Evolutionary conservation across 2,797 vertebrate genomes (phyloP), one percentile per base, ranked within the genome.

Genomic region (Rhinichthys osculus): DNA sequence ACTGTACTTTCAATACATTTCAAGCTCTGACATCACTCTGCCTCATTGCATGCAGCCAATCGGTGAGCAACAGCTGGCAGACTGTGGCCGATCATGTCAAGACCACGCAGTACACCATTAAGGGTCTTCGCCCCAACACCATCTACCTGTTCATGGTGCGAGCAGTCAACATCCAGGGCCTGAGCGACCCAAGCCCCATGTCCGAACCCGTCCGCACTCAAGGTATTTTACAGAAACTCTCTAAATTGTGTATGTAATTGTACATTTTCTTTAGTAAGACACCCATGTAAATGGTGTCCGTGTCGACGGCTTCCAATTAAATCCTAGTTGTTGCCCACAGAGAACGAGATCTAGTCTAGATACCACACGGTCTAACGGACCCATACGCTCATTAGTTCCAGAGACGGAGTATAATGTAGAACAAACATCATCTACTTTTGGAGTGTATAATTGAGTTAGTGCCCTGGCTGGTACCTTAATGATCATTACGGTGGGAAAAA

Each of bases 61-160:
- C 98, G 0, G 98, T 99, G 94, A 99, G 98, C 95, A 99, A 99
- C 90, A 99, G 98, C 90, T 99, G 98, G 98, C 98, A 99, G 88
- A 99, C 98, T 0, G 98, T 99, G 62, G 98, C 98, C 9, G 98
- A 99, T 90, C 98, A 99, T 0, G 95, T 99, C 86, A 99, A 98
- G 94, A 96, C 94, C 77, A 97, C 96, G 0, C 96, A 98, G 90
- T 97, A 94, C 84, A 98, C 97, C 0, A 95, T 99, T 70, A 96
- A 96, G 90, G 97, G 97, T 81, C 94, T 99, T 23, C 96, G 98
- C 33, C 98, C 98, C 73, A 99, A 99, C 91, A 99, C 98, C 38
- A 98, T 99, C 93, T 99, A 99, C 94, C 93, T 99, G 86, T 99
- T 99, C 92, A 99, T 99, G 97, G 97, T 99, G 81, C 96, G 98